phyloP scores from a whole-genome alignment of 2,888 invertebrate species.

The Cyaniris semiargus region DNA sequence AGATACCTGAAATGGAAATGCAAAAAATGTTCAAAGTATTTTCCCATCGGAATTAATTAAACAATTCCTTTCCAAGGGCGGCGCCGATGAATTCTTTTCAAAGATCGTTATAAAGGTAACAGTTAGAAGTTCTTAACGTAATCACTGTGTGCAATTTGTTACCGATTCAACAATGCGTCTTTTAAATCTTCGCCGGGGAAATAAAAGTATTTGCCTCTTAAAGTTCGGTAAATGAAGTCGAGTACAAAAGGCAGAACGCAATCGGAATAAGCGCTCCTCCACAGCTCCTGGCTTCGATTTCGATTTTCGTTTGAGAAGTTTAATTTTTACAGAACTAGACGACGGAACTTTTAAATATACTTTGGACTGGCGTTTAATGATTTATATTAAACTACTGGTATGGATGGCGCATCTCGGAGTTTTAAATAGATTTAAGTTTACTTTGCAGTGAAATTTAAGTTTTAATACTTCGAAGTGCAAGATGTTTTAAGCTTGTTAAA shows the following conservation, averaged over 20 bases:
- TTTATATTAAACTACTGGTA: slow-evolving; percentile 39
- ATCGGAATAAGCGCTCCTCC: slow-evolving; percentile 72
- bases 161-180: slow-evolving; percentile 78
- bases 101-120: slow-evolving; percentile 47
- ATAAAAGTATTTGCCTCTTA: slow-evolving; percentile 68
- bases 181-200: slow-evolving; percentile 69
- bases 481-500: slow-evolving; percentile 18
- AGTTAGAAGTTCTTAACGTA: slow-evolving; percentile 67
- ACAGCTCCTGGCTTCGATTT: slow-evolving; percentile 70
- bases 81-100: slow-evolving; percentile 43
- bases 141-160: slow-evolving; percentile 77
- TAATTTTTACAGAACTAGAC: slow-evolving; percentile 72
- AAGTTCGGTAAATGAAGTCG: slow-evolving; percentile 78
- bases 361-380: slow-evolving; percentile 54
- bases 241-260: slow-evolving; percentile 77
- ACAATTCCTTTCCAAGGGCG: slow-evolving; percentile 38
- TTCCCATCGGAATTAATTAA: slow-evolving; percentile 41
- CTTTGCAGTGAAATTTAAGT: slow-evolving; percentile 2
- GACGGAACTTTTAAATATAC: slow-evolving; percentile 63
- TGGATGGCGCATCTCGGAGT: slow-evolving; percentile 16
- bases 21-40: slow-evolving; percentile 27
- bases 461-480: not conserved
- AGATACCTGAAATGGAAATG: slow-evolving; percentile 8
- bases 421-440: slow-evolving; percentile 23
- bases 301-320: slow-evolving; percentile 70